These are phyloP conservation scores for Hycleus phaleratus DNA, from an alignment of 1,140 invertebrate species.

Conservation along the genomic window DNA sequence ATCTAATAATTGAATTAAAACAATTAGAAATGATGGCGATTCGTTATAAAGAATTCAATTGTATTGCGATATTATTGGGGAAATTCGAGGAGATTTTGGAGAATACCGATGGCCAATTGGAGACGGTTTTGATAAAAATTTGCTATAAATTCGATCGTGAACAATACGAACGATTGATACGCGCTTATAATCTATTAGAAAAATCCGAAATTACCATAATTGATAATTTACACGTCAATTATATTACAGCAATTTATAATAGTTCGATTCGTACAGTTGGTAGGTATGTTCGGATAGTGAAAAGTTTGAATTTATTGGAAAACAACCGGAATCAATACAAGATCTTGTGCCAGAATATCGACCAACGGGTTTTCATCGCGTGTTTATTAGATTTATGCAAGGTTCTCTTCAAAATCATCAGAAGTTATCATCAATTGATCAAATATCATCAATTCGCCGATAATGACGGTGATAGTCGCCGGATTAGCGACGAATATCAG, in stretches of 20 bases:
- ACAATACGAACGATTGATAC: constrained; percentile 71
- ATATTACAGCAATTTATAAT: constrained; percentile 88
- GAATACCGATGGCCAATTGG: constrained; percentile 86
- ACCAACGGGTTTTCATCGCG: constrained; percentile 59
- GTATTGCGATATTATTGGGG: constrained; percentile 74
- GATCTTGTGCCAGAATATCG: constrained; percentile 60
- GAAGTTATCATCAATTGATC: constrained; percentile 73
- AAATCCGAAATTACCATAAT: constrained; percentile 79
- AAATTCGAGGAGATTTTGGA: constrained; percentile 88
- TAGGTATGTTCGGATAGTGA: constrained; percentile 49
- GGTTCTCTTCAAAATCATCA: constrained; percentile 71
- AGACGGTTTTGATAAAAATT: constrained; percentile 63
- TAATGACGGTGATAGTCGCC: constrained; percentile 35
- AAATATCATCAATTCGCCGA: constrained; percentile 62
- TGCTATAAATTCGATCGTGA: constrained; percentile 55
- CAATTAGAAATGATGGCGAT: constrained; percentile 81
- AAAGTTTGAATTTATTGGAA: constrained; percentile 24
- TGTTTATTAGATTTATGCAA: constrained; percentile 77
- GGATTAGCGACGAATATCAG: constrained; percentile 47
- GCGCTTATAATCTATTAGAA: constrained; percentile 76
- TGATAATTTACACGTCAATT: constrained; percentile 93
- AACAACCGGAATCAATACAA: constrained; percentile 63
- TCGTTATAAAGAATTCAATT: constrained; percentile 75
- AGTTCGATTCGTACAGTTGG: constrained; percentile 72
- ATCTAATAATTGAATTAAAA: constrained; percentile 78